Conservation (phyloP, 1,140 invertebrate genomes). For the Caenorhabditis briggsae region DNA sequence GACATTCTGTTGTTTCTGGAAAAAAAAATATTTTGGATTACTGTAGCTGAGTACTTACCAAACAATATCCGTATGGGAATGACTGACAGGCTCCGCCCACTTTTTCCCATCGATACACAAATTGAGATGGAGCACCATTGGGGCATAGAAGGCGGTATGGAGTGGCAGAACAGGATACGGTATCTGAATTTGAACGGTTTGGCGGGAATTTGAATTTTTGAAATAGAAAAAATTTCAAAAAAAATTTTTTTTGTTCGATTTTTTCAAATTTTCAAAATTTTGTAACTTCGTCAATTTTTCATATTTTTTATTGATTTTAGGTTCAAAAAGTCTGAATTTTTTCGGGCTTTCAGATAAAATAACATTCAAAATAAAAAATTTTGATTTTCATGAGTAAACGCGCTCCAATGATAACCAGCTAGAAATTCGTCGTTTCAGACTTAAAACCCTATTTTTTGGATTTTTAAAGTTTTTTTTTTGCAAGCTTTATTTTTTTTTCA, state of each 20-base stretch:
- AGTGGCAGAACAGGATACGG: background rate
- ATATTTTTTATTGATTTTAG: background rate
- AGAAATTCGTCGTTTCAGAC: too few relatives aligned
- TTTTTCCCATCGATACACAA: constrained; percentile 60
- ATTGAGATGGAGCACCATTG: constrained; percentile 29
- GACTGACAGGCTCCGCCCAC: constrained; percentile 56
- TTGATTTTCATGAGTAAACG: too few relatives aligned
- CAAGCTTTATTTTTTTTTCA: too few relatives aligned
- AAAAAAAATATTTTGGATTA: background rate
- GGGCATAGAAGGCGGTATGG: constrained; percentile 17
- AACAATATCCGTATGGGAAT: constrained; percentile 58
- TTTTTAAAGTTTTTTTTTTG: too few relatives aligned
- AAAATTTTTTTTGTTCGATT: background rate
- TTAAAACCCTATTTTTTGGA: too few relatives aligned
- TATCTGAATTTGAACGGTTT: too few relatives aligned
- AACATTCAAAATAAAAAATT: background rate
- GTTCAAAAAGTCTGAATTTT: background rate
- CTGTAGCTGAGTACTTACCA: background rate
- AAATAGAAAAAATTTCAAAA: background rate
- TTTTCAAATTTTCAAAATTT: background rate
- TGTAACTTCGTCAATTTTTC: background rate
- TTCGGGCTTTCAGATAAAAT: background rate
- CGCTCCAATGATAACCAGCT: too few relatives aligned
- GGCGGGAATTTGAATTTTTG: background rate
- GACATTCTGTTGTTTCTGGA: background rate